These are phyloP conservation scores for Sebastes taczanowskii DNA, from an alignment of 2,797 vertebrate genomes.

Conservation along the genomic window DNA sequence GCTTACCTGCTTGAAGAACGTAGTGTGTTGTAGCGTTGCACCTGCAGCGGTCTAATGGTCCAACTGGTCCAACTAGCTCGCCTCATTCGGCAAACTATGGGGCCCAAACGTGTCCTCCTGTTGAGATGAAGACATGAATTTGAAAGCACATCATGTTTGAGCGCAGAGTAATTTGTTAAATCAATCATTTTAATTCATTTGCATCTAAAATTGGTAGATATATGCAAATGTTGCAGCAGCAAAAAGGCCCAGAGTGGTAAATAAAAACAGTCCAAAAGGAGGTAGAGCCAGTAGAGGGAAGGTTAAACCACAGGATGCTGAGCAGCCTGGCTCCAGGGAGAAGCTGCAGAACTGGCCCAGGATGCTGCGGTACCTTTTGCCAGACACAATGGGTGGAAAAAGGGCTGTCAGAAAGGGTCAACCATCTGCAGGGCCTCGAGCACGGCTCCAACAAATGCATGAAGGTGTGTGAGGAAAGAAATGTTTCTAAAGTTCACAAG, in stretches of 20 bases:
- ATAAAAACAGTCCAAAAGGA: background rate
- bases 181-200: background rate
- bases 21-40: background rate
- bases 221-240: background rate
- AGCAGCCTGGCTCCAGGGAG: background rate
- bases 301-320: background rate
- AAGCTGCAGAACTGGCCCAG: background rate
- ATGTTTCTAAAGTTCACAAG: background rate
- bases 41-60: background rate
- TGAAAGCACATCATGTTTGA: background rate
- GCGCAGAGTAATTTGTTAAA: background rate
- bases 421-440: slow-evolving; percentile 17
- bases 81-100: background rate
- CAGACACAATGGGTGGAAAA: background rate
- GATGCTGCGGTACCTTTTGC: slow-evolving; percentile 4
- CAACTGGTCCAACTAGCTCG: background rate
- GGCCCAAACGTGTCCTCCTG: background rate
- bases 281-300: background rate
- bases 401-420: background rate
- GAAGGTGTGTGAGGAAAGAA: background rate
- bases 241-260: background rate
- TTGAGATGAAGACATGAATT: background rate
- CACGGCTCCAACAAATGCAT: background rate
- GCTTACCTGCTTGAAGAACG: background rate
- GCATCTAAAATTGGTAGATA: background rate